Evolutionary conservation across 2,113 vertebrate species (phyloP).

Genomic region (Oncorhynchus gorbuscha): DNA sequence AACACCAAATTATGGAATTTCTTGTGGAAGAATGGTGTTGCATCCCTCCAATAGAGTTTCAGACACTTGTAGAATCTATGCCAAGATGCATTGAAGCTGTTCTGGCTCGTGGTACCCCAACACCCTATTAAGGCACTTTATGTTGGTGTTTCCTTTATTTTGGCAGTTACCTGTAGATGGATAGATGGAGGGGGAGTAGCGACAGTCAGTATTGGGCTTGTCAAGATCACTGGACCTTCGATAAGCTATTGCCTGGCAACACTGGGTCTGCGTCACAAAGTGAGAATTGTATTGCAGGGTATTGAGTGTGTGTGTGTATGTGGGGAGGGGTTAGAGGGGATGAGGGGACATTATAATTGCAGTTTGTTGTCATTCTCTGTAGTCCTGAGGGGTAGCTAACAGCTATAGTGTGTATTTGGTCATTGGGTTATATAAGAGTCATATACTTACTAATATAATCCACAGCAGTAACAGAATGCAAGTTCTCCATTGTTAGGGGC

Average conservation of each 20-base stretch:
- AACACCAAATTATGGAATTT: no score
- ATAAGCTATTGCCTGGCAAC: constrained; percentile 64
- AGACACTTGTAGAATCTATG: no score
- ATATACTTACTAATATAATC: constrained; percentile 13
- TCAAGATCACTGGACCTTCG: constrained; percentile 32
- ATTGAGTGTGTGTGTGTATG: neutral
- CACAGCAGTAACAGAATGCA: constrained; percentile 20
- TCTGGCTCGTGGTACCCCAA: no score
- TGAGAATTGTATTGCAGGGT: constrained; percentile 52
- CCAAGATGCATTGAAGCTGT: no score
- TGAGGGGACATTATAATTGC: no score
- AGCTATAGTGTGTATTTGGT: constrained; percentile 24
- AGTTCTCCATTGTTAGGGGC: constrained; percentile 23
- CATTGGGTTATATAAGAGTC: neutral
- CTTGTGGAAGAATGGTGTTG: no score
- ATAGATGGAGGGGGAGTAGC: neutral
- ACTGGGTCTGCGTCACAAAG: constrained; percentile 36
- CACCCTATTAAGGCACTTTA: no score
- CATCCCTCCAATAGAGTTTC: no score
- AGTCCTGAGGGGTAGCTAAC: constrained; percentile 18
- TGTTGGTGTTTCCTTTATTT: neutral
- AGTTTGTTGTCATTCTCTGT: constrained; percentile 1
- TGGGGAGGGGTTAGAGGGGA: no score
- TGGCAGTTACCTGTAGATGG: neutral
- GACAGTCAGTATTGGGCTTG: constrained; percentile 7